Evolutionary conservation across 2,888 invertebrate genomes (phyloP), one percentile per base, ranked within the genome.

Genomic region (Philaethria dido): DNA sequence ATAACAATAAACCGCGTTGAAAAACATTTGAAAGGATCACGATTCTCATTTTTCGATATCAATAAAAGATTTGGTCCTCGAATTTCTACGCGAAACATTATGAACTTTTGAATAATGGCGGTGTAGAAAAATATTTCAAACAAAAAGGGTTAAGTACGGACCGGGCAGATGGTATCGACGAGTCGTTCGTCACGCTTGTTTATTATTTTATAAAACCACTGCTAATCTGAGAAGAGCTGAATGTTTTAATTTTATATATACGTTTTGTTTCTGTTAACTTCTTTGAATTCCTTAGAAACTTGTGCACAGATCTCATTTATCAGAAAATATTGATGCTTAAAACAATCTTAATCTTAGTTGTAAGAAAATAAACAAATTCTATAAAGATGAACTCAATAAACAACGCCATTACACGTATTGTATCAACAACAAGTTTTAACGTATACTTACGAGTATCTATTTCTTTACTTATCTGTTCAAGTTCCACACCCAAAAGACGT

Each of bases 131-230:
- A 88, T 83, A 87, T 85, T 86, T 83, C 83, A 88, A 91, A 89
- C 85, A 88, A 92, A 92, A 92, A 92, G 87, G 85, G 82, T 87
- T 88, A 88, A 87, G 88, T 89, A 89, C 84, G 87, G 85, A 72
- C 80, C 79, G 81, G 82, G 85, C 87, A 89, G 92, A 92, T 92
- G 88, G 81, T 91, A 92, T 92, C 92, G 88, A 86, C 86, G 86
- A 84, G 81, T 84, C 86, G 86, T 91, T 86, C 92, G 92, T 91
- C 90, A 92, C 90, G 92, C 88, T 89, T 89, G 86, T 92, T 92
- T 92, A 91, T 91, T 89, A 91, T 90, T 89, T 88, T 85, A 87
- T 85, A 87, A 90, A 90, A 87, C 88, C 89, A 85, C 85, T 84
- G 89, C 90, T 89, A 91, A 92, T 91, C 89, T 85, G 83, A 82